These are phyloP conservation scores for Platyscapa corneri DNA, from an alignment of 1,140 invertebrate species.

Conservation along the genomic window DNA sequence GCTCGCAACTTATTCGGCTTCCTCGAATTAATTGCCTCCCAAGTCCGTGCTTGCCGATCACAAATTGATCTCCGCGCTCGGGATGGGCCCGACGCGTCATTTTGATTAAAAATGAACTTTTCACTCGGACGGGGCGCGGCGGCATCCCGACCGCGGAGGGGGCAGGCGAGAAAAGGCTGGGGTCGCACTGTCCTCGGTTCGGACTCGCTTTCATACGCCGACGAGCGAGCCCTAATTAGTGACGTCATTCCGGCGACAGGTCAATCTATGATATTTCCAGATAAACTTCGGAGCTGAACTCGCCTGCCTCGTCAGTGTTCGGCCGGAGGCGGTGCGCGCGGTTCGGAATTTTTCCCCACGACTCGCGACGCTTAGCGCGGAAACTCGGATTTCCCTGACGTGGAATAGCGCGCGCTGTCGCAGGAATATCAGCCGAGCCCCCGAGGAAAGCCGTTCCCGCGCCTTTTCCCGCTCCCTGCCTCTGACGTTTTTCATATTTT, in stretches of 20 bases:
- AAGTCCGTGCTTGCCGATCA: neutral
- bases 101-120: no score
- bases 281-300: slow-evolving; percentile 53
- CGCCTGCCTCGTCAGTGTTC: slow-evolving; percentile 34
- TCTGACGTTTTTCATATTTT: neutral
- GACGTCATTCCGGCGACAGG: slow-evolving; percentile 72
- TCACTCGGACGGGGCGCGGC: no score
- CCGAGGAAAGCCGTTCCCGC: no score
- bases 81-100: neutral
- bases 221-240: slow-evolving; percentile 72
- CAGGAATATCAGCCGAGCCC: neutral
- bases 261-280: slow-evolving; percentile 71
- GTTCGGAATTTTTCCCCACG: neutral
- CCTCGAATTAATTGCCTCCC: no score
- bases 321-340: slow-evolving; percentile 48
- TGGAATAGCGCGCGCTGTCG: no score
- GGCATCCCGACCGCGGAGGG: no score
- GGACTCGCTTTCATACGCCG: slow-evolving; percentile 40
- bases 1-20: no score
- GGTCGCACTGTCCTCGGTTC: neutral
- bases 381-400: neutral
- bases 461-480: neutral
- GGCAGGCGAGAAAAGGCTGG: neutral
- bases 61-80: neutral
- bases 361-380: no score